These are phyloP conservation scores for Calameuta pallipes DNA, from an alignment of 2,888 invertebrate species.

Conservation along the genomic window DNA sequence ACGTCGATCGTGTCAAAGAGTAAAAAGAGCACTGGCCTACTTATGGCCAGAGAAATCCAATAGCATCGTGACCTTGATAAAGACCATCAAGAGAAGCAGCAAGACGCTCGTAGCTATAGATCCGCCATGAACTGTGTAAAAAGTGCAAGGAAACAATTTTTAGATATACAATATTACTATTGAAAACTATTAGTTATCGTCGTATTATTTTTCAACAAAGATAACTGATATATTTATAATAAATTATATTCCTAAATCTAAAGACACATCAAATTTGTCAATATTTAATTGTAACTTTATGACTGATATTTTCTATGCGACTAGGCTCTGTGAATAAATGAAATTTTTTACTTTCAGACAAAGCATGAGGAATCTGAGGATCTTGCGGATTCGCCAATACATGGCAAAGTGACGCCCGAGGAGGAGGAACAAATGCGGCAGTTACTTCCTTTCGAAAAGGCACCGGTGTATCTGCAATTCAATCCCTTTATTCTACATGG, in stretches of 20 bases:
- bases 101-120: neutral
- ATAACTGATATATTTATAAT: neutral
- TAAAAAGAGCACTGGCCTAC: conserved; percentile 31
- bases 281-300: neutral
- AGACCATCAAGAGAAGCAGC: neutral
- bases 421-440: conserved; percentile 58
- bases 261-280: neutral
- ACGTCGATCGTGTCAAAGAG: conserved; percentile 3
- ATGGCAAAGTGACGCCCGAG: conserved; percentile 46
- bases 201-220: neutral
- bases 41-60: conserved; percentile 32
- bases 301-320: neutral
- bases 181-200: neutral
- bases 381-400: conserved; percentile 46
- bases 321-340: neutral
- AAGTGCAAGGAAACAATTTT: neutral
- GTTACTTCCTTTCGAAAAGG: conserved; percentile 69
- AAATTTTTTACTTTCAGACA: conserved; percentile 25
- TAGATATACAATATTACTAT: neutral
- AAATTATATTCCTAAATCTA: neutral
- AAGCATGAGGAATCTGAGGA: conserved; percentile 39
- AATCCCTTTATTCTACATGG: conserved; percentile 89
- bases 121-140: neutral
- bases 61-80: conserved; percentile 34
- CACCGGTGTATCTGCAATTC: conserved; percentile 86